A percentile compares a stretch with the other conserved stretches of the same genome.
Conservation (phyloP, 2,113 vertebrate genomes). For the Saguinus midas region DNA sequence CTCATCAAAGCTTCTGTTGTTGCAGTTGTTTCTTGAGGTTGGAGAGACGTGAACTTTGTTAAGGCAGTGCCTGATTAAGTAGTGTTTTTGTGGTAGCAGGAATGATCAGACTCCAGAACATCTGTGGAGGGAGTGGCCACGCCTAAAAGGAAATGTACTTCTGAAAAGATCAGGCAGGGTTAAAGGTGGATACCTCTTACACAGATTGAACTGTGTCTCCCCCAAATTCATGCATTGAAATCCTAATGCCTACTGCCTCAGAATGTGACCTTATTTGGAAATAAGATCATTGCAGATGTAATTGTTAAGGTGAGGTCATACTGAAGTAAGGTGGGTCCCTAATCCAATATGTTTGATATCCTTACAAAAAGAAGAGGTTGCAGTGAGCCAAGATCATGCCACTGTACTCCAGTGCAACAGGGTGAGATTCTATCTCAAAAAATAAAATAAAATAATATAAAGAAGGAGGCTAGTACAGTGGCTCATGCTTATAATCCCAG, state of each 20-base stretch:
- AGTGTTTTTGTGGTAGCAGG: neutral
- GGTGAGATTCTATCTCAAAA: too few species aligned
- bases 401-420: too few species aligned
- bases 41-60: neutral
- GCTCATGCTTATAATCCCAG: too few species aligned
- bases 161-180: neutral
- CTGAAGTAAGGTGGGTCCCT: neutral
- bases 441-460: too few species aligned
- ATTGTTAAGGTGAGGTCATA: neutral
- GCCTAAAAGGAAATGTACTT: neutral
- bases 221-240: neutral
- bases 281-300: neutral
- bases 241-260: neutral
- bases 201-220: neutral
- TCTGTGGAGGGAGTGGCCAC: too few species aligned
- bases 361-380: neutral
- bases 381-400: too few species aligned
- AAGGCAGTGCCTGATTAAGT: neutral
- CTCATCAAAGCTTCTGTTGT: too few species aligned
- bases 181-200: neutral
- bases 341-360: neutral
- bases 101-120: neutral
- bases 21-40: neutral
- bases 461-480: too few species aligned
- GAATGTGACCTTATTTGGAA: neutral